Conservation (phyloP, 2,888 invertebrate genomes). For the Periphyllus acericola region DNA sequence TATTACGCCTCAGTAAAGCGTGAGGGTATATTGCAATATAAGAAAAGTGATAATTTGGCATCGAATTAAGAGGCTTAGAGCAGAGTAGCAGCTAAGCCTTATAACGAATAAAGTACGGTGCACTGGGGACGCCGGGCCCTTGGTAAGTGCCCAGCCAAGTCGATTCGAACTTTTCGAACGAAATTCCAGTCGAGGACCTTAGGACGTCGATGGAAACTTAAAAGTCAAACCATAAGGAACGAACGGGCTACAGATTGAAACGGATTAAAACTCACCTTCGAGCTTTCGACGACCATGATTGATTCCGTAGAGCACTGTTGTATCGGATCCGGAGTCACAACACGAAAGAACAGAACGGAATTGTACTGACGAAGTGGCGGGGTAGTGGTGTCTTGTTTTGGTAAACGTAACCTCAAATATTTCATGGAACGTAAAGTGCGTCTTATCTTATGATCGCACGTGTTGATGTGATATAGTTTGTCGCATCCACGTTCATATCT, state of each 20-base stretch:
- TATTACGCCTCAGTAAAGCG: conserved; percentile 59
- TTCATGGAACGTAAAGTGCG: conserved; percentile 12
- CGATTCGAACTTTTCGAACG: neutral
- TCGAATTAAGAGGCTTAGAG: neutral
- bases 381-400: conserved; percentile 37
- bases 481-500: neutral
- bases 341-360: conserved; percentile 18
- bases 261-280: conserved; percentile 51
- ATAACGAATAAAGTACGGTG: neutral
- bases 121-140: neutral
- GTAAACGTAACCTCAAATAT: conserved; percentile 49
- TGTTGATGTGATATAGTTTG: neutral
- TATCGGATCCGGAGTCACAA: neutral
- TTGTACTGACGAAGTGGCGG: neutral
- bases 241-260: neutral
- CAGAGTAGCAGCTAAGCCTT: neutral
- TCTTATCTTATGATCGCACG: neutral
- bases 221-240: no score
- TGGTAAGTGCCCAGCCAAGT: neutral
- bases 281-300: conserved; percentile 53
- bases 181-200: neutral
- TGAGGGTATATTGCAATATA: conserved; percentile 61
- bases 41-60: conserved; percentile 43
- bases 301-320: neutral
- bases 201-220: neutral